Conservation (phyloP, 2,888 invertebrate species). For the Caenorhabditis drosophilae region DNA sequence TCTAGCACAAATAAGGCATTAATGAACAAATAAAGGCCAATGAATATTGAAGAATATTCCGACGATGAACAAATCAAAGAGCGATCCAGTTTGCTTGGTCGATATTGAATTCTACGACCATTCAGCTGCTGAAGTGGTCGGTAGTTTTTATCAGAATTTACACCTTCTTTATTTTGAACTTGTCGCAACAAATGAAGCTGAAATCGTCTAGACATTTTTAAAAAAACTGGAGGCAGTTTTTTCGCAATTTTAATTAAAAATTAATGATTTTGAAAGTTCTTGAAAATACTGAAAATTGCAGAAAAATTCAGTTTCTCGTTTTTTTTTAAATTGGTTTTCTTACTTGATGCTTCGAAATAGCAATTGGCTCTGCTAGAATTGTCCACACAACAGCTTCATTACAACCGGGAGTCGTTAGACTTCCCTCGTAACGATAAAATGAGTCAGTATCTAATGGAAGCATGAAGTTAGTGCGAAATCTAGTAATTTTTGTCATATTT, state of each 20-base stretch:
- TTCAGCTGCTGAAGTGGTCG: constrained; percentile 65
- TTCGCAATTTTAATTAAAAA: constrained; percentile 4
- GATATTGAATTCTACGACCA: constrained; percentile 59
- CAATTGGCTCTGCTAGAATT: constrained; percentile 64
- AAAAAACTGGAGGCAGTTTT: neutral
- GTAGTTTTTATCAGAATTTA: constrained; percentile 51
- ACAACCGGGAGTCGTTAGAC: constrained; percentile 67
- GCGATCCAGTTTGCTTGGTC: constrained; percentile 50
- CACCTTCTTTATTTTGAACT: constrained; percentile 28
- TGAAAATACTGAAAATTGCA: no score
- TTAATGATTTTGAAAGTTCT: no score
- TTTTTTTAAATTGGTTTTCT: no score
- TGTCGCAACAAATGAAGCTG: constrained; percentile 48
- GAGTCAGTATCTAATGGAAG: constrained; percentile 42
- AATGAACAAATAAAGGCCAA: no score
- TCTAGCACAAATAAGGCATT: no score
- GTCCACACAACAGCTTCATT: constrained; percentile 67
- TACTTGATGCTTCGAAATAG: constrained; percentile 52
- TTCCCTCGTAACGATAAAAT: constrained; percentile 66
- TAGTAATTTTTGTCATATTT: constrained; percentile 25
- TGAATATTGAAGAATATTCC: no score
- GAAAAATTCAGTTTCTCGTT: no score
- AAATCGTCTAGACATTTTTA: constrained; percentile 24
- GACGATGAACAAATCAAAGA: constrained; percentile 37
- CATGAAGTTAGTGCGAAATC: constrained; percentile 33